Evolutionary conservation across 2,113 vertebrate species (phyloP).

Genomic region (Zosterops lateralis): DNA sequence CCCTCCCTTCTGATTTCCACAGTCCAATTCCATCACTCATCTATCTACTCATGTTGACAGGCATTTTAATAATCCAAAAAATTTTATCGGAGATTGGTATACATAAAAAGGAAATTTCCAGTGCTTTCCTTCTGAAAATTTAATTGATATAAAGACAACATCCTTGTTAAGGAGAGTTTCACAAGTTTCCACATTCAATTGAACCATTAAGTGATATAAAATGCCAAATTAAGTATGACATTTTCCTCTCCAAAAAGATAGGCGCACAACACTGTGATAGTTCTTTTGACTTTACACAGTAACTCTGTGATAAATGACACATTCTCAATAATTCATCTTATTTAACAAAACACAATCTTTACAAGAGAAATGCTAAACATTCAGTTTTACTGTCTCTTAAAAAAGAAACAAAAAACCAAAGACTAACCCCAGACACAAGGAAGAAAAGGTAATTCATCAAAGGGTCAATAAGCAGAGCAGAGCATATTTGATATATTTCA

Average conservation of each 20-base stretch:
- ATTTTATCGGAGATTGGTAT: neutral
- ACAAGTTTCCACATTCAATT: neutral
- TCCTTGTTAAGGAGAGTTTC: neutral
- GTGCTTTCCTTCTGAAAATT: neutral
- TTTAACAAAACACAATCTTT: neutral
- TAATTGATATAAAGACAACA: neutral
- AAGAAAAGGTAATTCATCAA: neutral
- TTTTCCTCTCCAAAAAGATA: neutral
- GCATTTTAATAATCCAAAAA: neutral
- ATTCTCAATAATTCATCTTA: neutral
- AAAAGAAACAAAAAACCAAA: neutral
- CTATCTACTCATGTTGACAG: neutral
- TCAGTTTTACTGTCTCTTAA: neutral
- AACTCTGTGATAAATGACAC: neutral
- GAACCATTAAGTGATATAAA: neutral
- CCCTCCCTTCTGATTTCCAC: neutral
- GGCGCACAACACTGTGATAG: neutral
- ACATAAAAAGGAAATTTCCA: neutral
- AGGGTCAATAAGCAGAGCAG: neutral
- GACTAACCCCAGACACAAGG: neutral
- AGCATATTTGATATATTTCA: neutral
- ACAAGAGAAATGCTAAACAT: neutral
- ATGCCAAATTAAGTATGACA: neutral
- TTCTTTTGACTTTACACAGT: neutral
- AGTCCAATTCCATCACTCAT: neutral